A percentile compares a stretch with the other conserved stretches of the same genome.
Conservation (phyloP, 1,140 invertebrate genomes). For the Cydia amplana region DNA sequence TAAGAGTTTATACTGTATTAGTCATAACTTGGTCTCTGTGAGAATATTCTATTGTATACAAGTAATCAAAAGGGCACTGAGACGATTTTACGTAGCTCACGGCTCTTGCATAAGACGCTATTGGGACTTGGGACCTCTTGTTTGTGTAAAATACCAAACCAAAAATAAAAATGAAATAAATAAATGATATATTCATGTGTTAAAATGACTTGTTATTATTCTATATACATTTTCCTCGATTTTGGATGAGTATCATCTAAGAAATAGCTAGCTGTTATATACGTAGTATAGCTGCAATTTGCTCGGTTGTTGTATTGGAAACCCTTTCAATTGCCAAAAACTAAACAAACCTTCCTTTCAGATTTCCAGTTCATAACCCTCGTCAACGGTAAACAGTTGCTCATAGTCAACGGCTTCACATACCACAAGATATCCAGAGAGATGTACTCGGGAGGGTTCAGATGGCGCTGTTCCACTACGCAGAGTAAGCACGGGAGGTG, state of each 20-base stretch:
- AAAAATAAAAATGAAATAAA: too few relatives aligned
- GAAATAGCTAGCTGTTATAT: too few relatives aligned
- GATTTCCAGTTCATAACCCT: constrained; percentile 43
- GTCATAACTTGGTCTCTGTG: background rate
- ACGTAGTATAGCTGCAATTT: background rate
- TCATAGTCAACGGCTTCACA: constrained; percentile 45
- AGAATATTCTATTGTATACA: background rate
- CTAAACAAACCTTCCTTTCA: background rate
- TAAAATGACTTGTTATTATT: too few relatives aligned
- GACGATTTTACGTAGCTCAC: too few relatives aligned
- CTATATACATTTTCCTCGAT: too few relatives aligned
- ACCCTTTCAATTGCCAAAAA: background rate
- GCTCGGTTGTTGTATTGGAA: background rate
- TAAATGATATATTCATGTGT: too few relatives aligned
- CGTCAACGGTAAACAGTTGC: constrained; percentile 38
- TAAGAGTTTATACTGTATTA: background rate
- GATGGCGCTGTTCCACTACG: constrained; percentile 47
- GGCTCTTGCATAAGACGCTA: too few relatives aligned
- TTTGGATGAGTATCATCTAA: too few relatives aligned
- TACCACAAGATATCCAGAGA: constrained; percentile 41
- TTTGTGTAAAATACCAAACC: too few relatives aligned
- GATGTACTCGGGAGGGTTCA: constrained; percentile 37
- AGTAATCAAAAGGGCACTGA: too few relatives aligned
- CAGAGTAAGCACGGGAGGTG: constrained; percentile 40
- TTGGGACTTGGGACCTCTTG: too few relatives aligned